These are phyloP conservation scores for Sylvia borin DNA, from an alignment of 2,797 vertebrate genomes.

Conservation along the genomic window DNA sequence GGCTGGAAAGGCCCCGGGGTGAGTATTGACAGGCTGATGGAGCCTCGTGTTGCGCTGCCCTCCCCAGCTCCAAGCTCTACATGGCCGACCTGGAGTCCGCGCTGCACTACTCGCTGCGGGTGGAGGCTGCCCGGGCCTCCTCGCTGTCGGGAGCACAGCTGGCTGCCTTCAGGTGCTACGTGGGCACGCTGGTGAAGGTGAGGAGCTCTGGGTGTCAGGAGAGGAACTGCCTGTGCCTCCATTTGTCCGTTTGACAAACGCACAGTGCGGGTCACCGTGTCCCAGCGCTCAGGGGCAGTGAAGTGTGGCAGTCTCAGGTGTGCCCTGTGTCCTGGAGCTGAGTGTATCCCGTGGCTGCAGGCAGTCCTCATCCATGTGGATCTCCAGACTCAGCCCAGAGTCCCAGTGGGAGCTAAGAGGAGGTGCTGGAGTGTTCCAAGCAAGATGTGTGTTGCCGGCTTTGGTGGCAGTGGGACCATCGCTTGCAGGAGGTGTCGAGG, in stretches of 20 bases:
- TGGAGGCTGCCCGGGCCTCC: conserved; percentile 80
- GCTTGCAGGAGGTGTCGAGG: not conserved
- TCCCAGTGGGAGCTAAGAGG: not conserved
- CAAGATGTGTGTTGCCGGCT: accelerated
- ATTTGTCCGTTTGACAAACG: accelerated
- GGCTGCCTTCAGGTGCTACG: conserved; percentile 79
- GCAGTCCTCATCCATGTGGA: not conserved
- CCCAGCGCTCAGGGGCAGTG: accelerated
- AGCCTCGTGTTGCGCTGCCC: not conserved
- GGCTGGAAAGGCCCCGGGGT: not conserved
- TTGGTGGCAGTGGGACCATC: not conserved
- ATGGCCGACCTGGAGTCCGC: conserved; percentile 92
- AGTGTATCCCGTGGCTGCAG: accelerated
- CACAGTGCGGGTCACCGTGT: accelerated
- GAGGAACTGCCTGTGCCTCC: not conserved
- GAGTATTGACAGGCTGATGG: accelerated
- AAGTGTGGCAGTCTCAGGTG: accelerated
- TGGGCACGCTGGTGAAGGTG: conserved; percentile 86
- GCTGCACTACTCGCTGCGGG: conserved; percentile 86
- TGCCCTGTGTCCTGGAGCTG: not conserved
- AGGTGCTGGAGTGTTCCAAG: not conserved
- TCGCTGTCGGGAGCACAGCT: conserved; percentile 78
- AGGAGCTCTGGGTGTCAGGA: not conserved
- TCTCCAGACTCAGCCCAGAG: not conserved
- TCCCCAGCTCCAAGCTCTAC: conserved; percentile 86